Evolutionary conservation across 1,140 invertebrate genomes (phyloP).

Genomic region (Aphelinus certus): DNA sequence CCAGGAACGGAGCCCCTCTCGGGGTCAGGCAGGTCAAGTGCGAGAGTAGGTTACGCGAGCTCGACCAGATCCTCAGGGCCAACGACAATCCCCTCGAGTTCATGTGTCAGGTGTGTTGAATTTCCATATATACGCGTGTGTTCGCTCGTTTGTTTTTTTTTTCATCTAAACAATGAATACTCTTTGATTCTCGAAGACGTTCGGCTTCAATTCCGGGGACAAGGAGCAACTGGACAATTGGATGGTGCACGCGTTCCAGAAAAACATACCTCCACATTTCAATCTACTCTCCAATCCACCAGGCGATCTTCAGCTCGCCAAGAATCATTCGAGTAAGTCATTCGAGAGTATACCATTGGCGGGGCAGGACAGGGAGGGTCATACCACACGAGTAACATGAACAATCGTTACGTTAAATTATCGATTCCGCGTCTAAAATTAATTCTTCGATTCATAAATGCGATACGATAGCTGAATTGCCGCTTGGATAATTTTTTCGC

Average conservation of each 20-base stretch:
- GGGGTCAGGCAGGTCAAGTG: constrained; percentile 85
- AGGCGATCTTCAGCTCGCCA: constrained; percentile 51
- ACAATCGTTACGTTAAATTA: too few relatives aligned
- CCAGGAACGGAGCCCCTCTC: constrained; percentile 79
- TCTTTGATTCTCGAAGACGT: constrained; percentile 65
- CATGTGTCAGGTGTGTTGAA: constrained; percentile 78
- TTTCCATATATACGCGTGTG: not conserved
- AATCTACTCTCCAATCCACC: constrained; percentile 71
- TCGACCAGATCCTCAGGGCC: constrained; percentile 81
- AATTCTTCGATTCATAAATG: too few relatives aligned
- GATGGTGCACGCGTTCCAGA: constrained; percentile 82
- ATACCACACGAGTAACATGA: too few relatives aligned
- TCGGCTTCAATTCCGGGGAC: constrained; percentile 80
- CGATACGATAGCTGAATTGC: too few relatives aligned
- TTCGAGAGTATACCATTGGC: not conserved
- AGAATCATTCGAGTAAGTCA: constrained; percentile 60
- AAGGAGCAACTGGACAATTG: constrained; percentile 82
- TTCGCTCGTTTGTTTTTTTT: not conserved
- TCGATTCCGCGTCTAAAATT: too few relatives aligned
- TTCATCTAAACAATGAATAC: too few relatives aligned
- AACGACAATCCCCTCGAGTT: constrained; percentile 85
- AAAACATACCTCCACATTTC: constrained; percentile 83
- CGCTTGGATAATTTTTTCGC: too few relatives aligned
- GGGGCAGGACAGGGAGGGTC: too few relatives aligned
- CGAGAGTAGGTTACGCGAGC: constrained; percentile 81